Base-by-base conservation (phyloP, 2,113 vertebrate genomes). In the Protomyctophum bolini region DNA sequence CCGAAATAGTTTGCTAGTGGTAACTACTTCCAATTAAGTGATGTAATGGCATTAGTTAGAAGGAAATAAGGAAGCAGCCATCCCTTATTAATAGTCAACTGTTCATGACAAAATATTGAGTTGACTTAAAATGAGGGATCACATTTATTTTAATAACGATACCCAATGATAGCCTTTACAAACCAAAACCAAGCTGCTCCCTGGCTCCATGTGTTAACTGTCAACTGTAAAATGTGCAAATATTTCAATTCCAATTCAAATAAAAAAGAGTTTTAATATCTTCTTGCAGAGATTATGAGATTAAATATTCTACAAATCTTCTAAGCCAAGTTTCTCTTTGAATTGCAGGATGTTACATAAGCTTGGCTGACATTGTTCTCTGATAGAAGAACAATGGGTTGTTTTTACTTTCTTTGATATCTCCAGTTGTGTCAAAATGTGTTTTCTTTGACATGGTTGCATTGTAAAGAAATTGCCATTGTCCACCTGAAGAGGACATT, bases 341-440 rank as follows among this genome's bases (percentile, higher is more conserved):
- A 47, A 68, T 57, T 21, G n/a, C 57, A 41, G 41, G 10, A 21
- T 57, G 10, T 3, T 48, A 6, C 14, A 7, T 21, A 4, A 8
- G 9, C 4, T 55, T 15, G 6, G 12, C 41, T 58, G 52, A n/a
- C 72, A 67, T 74, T 74, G 58, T 61, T 74, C 41, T 58, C 48
- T 29, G 52, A 55, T 9, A 6, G 45, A 6, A 58, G 57, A 72
- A 58, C 28, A 65, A 64, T 64, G 61, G 6, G 29, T 33, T 33
- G 3, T 48, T 49, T 21, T 58, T 28, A 28, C 9, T 15, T 41
- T 41, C 33, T 41, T 41, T 15, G n/a, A 57, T 6, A 1, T 52
- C 10, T 65, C 33, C 11, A 52, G 28, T 12, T 29, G 28, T 28
- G 10, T 28, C 57, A 29, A 41, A 41, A 41, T 41, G 33, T 41